phyloP scores from a whole-genome alignment of 2,797 vertebrate species.

The Crocidura indochinensis region DNA sequence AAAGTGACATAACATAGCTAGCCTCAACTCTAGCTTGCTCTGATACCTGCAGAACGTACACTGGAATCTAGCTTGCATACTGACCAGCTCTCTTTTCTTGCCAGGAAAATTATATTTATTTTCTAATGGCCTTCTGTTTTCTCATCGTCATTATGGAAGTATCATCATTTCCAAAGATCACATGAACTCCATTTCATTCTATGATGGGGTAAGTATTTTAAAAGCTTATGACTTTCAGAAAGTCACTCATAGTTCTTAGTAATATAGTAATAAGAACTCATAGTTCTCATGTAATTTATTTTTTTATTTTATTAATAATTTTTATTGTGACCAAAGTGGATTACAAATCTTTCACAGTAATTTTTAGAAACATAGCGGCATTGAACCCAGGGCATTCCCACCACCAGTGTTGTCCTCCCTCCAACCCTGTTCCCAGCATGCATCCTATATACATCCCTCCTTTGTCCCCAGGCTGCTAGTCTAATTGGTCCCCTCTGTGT shows the following conservation, averaged over 20 bases:
- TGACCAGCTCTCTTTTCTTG: conserved; percentile 81
- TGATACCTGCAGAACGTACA: neutral
- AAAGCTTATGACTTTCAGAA: conserved; percentile 49
- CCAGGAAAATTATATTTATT: conserved; percentile 96
- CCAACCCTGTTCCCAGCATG: too few relatives aligned
- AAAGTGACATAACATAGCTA: neutral
- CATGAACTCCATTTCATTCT: conserved; percentile 93
- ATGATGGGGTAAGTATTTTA: conserved; percentile 92
- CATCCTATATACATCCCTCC: too few relatives aligned
- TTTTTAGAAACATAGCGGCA: too few relatives aligned
- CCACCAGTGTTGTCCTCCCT: too few relatives aligned
- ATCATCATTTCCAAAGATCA: conserved; percentile 94
- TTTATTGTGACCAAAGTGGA: too few relatives aligned
- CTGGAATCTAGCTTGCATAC: conserved; percentile 1
- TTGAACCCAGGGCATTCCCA: too few relatives aligned
- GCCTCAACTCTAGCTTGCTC: neutral
- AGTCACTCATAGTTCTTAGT: conserved; percentile 25
- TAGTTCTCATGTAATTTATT: too few relatives aligned
- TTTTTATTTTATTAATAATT: too few relatives aligned
- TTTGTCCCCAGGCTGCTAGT: too few relatives aligned
- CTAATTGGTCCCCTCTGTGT: too few relatives aligned
- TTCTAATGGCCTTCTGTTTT: conserved; percentile 95
- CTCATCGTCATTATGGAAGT: conserved; percentile 93
- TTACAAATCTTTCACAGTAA: too few relatives aligned
- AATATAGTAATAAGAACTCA: too few relatives aligned